Base-by-base conservation (phyloP, 2,797 vertebrate species). In the Jordanella pulchra region DNA sequence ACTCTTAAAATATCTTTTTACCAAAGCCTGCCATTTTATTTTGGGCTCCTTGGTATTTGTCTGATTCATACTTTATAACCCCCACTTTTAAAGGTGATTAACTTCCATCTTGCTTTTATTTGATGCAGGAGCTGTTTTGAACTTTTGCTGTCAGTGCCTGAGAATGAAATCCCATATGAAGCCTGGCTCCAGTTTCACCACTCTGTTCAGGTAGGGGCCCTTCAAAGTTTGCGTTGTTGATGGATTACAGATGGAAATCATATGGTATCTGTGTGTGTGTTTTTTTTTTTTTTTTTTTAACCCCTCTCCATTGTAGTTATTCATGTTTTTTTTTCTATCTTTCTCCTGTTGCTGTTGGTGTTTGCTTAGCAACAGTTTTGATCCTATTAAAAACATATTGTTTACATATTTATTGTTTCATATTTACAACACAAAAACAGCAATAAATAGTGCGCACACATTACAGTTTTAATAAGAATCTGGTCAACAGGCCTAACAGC, bases 121-220 rank as follows among this genome's bases (percentile, higher is more conserved):
- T 75, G 63, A 90, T 93, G 50, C 89, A 99, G 98, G 95, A 99
- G 98, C 92, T 99, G 98, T 93, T 99, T 99, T 94, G 98, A 99
- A 87, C 93, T 99, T 86, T 89, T 99, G 79, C 94, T 99, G 87
- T 98, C 97, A 73, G 95, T 99, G 91, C 95, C 97, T 94, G 97
- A 98, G 92, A 96, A 95, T 92, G 97, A 98, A 84, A 95, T 99
- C 83, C 95, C 97, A 0, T 93, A 91, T 85, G 97, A 99, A 86
- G 94, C 95, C 70, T 97, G 97, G 96, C 89, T 97, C 86, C 96
- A 95, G 78, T 97, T 99, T 82, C 96, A 97, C 91, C 95, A 97
- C 69, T 96, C 96, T 78, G 95, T 99, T 78, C 95, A 97, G 97
- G 98, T 98, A 89, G 93, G 92, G 25, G 12, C n/a, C 17, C 48